phyloP scores from a whole-genome alignment of 2,113 vertebrate species.

The Panthera tigris region DNA sequence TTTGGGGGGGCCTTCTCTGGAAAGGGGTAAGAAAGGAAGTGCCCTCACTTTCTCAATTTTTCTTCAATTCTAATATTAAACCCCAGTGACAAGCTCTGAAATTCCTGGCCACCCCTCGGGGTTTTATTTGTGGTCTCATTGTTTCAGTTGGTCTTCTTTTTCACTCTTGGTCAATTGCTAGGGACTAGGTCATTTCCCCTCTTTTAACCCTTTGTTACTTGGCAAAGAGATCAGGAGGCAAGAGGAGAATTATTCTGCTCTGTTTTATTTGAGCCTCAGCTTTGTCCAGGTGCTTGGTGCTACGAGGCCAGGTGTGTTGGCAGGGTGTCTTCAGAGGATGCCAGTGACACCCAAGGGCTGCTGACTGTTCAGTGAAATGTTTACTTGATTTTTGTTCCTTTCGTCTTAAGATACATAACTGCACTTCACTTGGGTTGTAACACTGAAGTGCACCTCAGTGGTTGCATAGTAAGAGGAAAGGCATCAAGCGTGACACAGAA shows the following conservation, averaged over 20 bases:
- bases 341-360: conserved; percentile 43
- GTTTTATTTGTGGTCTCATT: conserved; percentile 34
- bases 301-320: conserved; percentile 39
- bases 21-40: not conserved
- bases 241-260: conserved; percentile 52
- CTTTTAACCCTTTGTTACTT: conserved; percentile 44
- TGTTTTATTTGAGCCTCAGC: conserved; percentile 68
- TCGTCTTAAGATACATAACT: conserved; percentile 9
- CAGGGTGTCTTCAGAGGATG: not conserved
- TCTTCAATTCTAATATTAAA: not conserved
- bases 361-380: conserved; percentile 71
- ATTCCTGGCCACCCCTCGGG: conserved; percentile 15
- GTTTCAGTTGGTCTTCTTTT: conserved; percentile 29
- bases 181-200: not conserved
- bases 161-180: not conserved
- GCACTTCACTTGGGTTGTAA: conserved; percentile 17
- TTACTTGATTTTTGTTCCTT: conserved; percentile 71
- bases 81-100: not conserved
- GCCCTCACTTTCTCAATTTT: not conserved
- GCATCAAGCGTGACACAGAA: not conserved
- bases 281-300: conserved; percentile 71
- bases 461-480: not conserved
- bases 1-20: not conserved
- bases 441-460: not conserved
- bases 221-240: conserved; percentile 64